Evolutionary conservation across 1,140 invertebrate species (phyloP).

Genomic region (Magallana ariakensis): DNA sequence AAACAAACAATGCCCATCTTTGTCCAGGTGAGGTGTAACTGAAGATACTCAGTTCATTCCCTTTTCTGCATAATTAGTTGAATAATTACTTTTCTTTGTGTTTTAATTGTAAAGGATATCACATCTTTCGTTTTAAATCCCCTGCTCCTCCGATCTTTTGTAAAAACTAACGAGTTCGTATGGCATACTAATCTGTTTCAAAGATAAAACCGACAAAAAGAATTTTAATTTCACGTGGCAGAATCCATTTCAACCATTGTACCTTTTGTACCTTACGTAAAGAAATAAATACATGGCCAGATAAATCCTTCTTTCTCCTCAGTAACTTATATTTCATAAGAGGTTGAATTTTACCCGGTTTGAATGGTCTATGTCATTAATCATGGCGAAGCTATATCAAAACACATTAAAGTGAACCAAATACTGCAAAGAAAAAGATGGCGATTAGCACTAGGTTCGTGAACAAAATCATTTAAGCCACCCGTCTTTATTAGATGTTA

Average conservation of each 20-base stretch:
- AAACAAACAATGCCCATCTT: background rate
- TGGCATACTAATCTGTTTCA: conserved; percentile 27
- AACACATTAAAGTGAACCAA: conserved; percentile 24
- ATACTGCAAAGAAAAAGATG: conserved; percentile 3
- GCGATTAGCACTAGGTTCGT: conserved; percentile 17
- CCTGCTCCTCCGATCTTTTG: conserved; percentile 2
- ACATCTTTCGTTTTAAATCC: conserved; percentile 22
- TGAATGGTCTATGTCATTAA: background rate
- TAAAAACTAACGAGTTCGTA: conserved; percentile 29
- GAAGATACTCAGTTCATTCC: conserved; percentile 9
- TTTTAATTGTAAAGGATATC: conserved; percentile 26
- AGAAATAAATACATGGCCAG: background rate
- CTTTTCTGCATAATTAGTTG: conserved; percentile 32
- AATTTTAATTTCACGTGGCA: conserved; percentile 24
- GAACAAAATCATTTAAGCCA: conserved; percentile 29
- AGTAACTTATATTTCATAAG: conserved; percentile 4
- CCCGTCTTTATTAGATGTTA: conserved; percentile 6
- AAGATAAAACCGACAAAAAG: conserved; percentile 19
- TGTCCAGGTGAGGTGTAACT: conserved; percentile 21
- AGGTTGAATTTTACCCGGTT: background rate
- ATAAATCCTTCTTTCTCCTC: background rate
- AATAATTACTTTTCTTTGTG: conserved; percentile 32
- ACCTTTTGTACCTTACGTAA: conserved; percentile 1
- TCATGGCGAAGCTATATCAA: background rate
- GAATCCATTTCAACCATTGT: conserved; percentile 3